Evolutionary conservation across 92 coral and sea anemone genomes (phyloP).

Genomic region (Paragorgia papillata): DNA sequence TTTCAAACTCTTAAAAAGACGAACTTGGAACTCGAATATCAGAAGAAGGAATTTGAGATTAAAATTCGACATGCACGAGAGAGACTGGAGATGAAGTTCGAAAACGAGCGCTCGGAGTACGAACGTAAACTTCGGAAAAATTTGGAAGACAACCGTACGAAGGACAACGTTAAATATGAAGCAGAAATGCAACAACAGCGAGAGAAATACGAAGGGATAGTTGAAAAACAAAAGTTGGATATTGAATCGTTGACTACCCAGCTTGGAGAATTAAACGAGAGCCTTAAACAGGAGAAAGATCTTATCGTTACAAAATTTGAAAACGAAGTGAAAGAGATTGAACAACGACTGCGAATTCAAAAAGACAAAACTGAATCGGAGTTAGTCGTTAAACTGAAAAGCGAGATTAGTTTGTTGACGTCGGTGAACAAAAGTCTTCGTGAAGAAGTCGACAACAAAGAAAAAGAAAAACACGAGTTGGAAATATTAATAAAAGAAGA

Average conservation of each 20-base stretch:
- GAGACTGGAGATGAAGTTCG: slow-evolving; percentile 74
- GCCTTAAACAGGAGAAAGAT: slow-evolving; percentile 85
- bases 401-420: slow-evolving; percentile 77
- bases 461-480: slow-evolving; percentile 79
- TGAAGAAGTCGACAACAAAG: slow-evolving; percentile 80
- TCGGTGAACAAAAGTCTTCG: slow-evolving; percentile 75
- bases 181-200: slow-evolving; percentile 73
- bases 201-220: slow-evolving; percentile 79
- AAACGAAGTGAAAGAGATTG: slow-evolving; percentile 86
- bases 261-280: slow-evolving; percentile 85
- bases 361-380: slow-evolving; percentile 83
- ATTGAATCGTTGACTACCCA: slow-evolving; percentile 83
- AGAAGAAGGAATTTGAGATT: slow-evolving; percentile 83
- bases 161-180: slow-evolving; percentile 64
- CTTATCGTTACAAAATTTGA: slow-evolving; percentile 82
- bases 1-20: slow-evolving; percentile 73
- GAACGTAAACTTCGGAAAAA: slow-evolving; percentile 73
- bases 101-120: slow-evolving; percentile 79
- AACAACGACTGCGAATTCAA: slow-evolving; percentile 78
- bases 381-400: slow-evolving; percentile 77
- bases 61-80: slow-evolving; percentile 80
- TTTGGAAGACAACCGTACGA: slow-evolving; percentile 70
- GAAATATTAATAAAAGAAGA: slow-evolving; percentile 84
- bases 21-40: slow-evolving; percentile 89
- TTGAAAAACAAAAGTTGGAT: slow-evolving; percentile 74